Percentiles rank a stretch among this genome's conserved stretches.
phyloP scores from a whole-genome alignment of 2,113 vertebrate genomes.

The Macaca mulatta region DNA sequence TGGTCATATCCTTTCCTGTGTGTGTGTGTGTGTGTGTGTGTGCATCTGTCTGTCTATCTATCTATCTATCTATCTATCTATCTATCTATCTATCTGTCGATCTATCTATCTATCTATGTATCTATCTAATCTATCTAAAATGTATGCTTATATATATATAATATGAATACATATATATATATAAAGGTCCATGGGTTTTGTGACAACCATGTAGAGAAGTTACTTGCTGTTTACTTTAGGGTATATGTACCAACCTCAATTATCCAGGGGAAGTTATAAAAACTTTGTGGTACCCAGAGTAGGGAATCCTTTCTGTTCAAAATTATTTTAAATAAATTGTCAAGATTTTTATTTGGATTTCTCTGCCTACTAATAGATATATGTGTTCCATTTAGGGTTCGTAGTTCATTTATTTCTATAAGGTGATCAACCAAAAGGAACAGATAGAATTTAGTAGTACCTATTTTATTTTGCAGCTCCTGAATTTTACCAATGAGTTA shows the following conservation, averaged over 20 bases:
- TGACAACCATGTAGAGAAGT: not conserved
- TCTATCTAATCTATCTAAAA: no score
- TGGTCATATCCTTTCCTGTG: not conserved
- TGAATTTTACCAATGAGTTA: conserved; percentile 33
- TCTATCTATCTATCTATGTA: no score
- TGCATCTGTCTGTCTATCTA: fast-evolving
- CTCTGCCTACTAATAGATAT: not conserved
- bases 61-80: no score
- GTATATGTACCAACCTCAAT: not conserved
- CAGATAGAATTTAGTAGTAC: not conserved
- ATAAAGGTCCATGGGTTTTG: not conserved
- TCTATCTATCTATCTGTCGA: no score
- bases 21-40: no score
- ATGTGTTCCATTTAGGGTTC: not conserved
- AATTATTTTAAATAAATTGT: conserved; percentile 43
- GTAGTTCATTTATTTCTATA: not conserved
- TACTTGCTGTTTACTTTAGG: not conserved
- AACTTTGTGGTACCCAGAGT: not conserved
- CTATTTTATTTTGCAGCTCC: not conserved
- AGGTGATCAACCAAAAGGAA: not conserved
- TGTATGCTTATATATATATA: no score
- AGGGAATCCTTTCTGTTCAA: not conserved
- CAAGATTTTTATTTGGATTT: conserved; percentile 11
- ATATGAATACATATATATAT: no score
- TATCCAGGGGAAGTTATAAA: not conserved